A percentile compares a stretch with the other conserved stretches of the same genome.
phyloP scores from a whole-genome alignment of 2,888 invertebrate genomes.

The Acrocera orbiculus region DNA sequence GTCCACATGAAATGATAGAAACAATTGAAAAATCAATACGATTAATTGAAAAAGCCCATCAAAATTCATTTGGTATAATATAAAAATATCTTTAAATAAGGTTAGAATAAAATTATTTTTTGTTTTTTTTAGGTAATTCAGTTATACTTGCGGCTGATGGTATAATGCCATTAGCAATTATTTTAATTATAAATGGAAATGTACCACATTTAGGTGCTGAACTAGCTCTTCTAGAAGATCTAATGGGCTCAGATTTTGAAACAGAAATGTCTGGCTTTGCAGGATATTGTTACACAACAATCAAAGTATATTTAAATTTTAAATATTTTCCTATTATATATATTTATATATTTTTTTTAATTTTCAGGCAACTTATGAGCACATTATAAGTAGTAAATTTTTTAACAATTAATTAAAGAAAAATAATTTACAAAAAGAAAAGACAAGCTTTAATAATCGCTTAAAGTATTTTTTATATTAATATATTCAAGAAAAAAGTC shows the following conservation, averaged over 20 bases:
- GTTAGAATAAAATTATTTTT: not conserved
- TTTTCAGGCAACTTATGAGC: constrained; percentile 12
- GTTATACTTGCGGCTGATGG: constrained; percentile 24
- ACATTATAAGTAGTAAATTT: constrained; percentile 9
- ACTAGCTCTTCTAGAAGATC: constrained; percentile 27
- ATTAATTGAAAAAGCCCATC: constrained; percentile 25
- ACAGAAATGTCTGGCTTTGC: constrained; percentile 28
- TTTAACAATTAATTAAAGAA: constrained; percentile 3
- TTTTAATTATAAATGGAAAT: constrained; percentile 25
- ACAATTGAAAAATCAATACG: constrained; percentile 29
- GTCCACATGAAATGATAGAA: constrained; percentile 29
- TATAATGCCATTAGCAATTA: constrained; percentile 29
- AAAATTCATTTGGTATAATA: constrained; percentile 19
- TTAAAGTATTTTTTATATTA: too few species aligned
- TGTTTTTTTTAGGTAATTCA: constrained; percentile 17
- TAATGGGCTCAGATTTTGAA: constrained; percentile 27
- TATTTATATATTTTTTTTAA: too few species aligned
- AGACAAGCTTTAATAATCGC: too few species aligned
- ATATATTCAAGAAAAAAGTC: too few species aligned
- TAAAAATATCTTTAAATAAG: not conserved
- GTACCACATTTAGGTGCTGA: constrained; percentile 31
- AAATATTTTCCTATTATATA: too few species aligned
- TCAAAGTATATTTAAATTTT: constrained; percentile 15
- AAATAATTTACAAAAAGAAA: too few species aligned
- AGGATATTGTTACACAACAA: constrained; percentile 29